Conservation (phyloP, 2,113 vertebrate genomes). For the Pavo muticus region DNA sequence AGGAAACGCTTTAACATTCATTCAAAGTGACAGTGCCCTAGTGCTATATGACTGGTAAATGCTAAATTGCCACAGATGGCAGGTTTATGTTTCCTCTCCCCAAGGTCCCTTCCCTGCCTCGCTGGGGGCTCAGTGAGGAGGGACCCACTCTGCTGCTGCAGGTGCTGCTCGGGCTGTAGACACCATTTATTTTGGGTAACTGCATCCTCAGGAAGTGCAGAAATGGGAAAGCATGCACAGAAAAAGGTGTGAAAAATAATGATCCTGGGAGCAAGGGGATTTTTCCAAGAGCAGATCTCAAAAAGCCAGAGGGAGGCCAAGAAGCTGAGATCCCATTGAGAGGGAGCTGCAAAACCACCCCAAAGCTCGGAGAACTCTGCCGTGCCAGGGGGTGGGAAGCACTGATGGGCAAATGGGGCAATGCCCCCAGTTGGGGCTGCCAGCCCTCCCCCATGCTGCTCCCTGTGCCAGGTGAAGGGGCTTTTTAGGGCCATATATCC, state of each 20-base stretch:
- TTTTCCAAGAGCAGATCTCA: background rate
- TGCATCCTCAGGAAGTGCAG: background rate
- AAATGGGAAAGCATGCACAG: background rate
- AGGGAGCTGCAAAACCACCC: background rate
- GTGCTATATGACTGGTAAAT: background rate
- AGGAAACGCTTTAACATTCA: background rate
- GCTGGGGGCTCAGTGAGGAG: background rate
- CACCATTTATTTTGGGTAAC: background rate
- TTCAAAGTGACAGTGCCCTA: background rate
- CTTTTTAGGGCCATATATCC: background rate
- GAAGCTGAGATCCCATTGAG: background rate
- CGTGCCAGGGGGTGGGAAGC: background rate
- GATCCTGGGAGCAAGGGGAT: background rate
- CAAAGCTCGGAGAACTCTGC: background rate
- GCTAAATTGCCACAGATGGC: slow-evolving; percentile 44
- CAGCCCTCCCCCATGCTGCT: accelerated
- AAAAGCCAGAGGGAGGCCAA: background rate
- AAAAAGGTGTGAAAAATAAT: background rate
- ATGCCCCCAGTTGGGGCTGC: background rate
- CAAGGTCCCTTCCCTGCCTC: background rate
- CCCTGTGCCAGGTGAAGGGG: background rate
- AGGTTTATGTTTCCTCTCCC: background rate
- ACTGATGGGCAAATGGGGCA: accelerated
- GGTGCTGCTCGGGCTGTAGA: background rate
- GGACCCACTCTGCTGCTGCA: background rate